Evolutionary conservation across 2,797 vertebrate species (phyloP), one percentile per base, ranked within the genome.

Genomic region (Benthosema pterotum): DNA sequence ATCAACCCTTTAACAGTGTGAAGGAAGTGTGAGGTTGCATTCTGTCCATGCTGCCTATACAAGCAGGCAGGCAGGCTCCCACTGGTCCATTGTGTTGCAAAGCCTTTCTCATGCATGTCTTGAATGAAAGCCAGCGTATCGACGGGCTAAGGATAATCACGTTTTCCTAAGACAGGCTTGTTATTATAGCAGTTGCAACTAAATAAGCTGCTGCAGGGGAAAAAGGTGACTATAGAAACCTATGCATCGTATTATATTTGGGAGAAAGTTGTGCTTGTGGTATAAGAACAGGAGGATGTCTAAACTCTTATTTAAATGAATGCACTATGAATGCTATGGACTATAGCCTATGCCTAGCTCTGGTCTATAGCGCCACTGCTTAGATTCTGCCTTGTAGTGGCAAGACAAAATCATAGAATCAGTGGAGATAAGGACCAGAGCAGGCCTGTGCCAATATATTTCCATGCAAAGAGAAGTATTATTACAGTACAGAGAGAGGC

Each of bases 61-160:
- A 73, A 69, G 82, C 86, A 88, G 85, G 87, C 86, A 88, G 85
- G 87, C 87, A 87, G 77, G 80, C 89, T 88, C 89, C 90, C 84
- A 89, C 89, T 85, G 89, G 76, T 82, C 88, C 78, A 90, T 93
- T 93, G 89, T 93, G 89, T 60, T 54, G 77, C 80, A 79, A 73
- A 86, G 85, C 87, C 83, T 90, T 93, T 93, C 90, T 90, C 88
- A 91, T 90, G 92, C 88, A 80, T 80, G 81, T 85, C 83, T 77
- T 86, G 80, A 88, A 89, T 87, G 78, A 85, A 85, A 86, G 82
- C 84, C 80, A 67, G 80, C 74, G 76, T 78, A 79, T 83, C 77
- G 79, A 82, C 73, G 85, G 55, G 74, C 78, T 74, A 78, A 68
- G 80, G 80, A 88, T 90, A 90, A 90, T 91, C 87, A 90, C 77